A percentile compares a stretch with the other conserved stretches of the same genome.
Evolutionary conservation across 2,797 vertebrate species (phyloP).

Genomic region (Allobates femoralis): DNA sequence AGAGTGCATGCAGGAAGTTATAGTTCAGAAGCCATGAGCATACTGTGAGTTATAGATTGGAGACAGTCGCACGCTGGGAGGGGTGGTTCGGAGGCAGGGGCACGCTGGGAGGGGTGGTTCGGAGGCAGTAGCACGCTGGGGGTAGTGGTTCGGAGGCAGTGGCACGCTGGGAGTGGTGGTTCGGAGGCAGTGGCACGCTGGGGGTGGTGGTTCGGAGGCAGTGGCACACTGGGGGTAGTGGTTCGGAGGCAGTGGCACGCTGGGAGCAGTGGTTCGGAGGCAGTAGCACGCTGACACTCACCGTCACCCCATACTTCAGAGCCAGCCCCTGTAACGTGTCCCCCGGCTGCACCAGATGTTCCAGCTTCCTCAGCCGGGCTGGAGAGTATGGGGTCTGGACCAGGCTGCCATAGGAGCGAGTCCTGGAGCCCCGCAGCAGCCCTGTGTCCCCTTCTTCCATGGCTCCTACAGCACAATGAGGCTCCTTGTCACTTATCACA

Average conservation of each 20-base stretch:
- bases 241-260: too few species aligned
- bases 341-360: conserved; percentile 82
- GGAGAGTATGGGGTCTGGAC: conserved; percentile 79
- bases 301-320: conserved; percentile 90
- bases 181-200: too few species aligned
- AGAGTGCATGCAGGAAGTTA: neutral
- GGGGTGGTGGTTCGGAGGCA: too few species aligned
- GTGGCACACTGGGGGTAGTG: too few species aligned
- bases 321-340: conserved; percentile 89
- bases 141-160: too few species aligned
- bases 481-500: conserved; percentile 25
- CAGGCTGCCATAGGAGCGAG: conserved; percentile 85
- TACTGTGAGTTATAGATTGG: too few species aligned
- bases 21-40: too few species aligned
- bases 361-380: conserved; percentile 74
- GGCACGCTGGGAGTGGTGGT: too few species aligned
- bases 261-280: too few species aligned
- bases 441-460: conserved; percentile 65
- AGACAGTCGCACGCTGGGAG: neutral
- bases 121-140: too few species aligned
- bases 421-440: conserved; percentile 74
- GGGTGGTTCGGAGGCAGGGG: neutral
- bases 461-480: neutral
- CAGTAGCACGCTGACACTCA: conserved; percentile 75
- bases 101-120: neutral